These are phyloP conservation scores for Zootoca vivipara DNA, from an alignment of 2,113 vertebrate genomes.

Conservation along the genomic window DNA sequence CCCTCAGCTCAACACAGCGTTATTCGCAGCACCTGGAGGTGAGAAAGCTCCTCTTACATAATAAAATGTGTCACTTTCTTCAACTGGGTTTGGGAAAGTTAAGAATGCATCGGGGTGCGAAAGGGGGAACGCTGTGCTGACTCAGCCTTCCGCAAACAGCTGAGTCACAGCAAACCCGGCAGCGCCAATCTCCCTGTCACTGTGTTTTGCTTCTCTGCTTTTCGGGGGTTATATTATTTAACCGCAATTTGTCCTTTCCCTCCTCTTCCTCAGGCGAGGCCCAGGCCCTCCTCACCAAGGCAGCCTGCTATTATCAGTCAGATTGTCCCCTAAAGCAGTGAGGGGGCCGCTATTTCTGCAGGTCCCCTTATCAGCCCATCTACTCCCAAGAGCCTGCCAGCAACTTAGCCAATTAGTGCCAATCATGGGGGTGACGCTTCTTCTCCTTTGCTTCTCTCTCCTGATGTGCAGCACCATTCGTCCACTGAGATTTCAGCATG, in stretches of 20 bases:
- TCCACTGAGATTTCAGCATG: neutral
- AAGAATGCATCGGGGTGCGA: constrained; percentile 8
- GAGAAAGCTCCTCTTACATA: constrained; percentile 46
- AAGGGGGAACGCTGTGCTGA: constrained; percentile 18
- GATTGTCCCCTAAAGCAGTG: neutral
- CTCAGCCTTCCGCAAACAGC: constrained; percentile 5
- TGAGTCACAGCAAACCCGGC: neutral
- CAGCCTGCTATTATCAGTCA: neutral
- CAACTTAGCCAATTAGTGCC: neutral
- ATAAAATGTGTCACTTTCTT: constrained; percentile 26
- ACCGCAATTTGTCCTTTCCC: neutral
- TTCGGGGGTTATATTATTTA: neutral
- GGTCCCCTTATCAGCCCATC: neutral
- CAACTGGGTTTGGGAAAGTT: constrained; percentile 25
- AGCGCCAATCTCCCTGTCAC: neutral
- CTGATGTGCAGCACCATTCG: neutral
- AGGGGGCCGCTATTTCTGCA: neutral
- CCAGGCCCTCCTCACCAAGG: neutral
- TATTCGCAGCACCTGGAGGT: constrained; percentile 53
- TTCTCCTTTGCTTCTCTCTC: neutral
- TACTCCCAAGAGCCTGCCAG: neutral
- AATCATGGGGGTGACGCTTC: neutral
- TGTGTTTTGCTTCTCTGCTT: neutral
- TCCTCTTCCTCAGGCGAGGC: neutral
- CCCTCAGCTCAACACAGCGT: constrained; percentile 30